These are phyloP conservation scores for Phenganax marumi DNA, from an alignment of 92 coral and sea anemone species.

Conservation along the genomic window DNA sequence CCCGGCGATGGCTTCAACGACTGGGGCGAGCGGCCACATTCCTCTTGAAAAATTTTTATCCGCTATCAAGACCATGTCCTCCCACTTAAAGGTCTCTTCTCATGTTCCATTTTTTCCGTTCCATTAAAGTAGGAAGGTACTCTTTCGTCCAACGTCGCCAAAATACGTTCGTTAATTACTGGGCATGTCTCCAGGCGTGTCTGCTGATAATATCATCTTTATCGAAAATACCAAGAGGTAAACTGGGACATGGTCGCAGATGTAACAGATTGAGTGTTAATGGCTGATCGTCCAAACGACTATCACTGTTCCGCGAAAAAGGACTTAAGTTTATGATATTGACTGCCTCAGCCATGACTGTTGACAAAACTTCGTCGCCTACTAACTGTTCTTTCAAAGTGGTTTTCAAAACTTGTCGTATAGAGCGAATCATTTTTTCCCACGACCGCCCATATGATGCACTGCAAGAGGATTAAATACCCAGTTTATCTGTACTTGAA, in stretches of 20 bases:
- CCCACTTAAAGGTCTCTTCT: slow-evolving; percentile 17
- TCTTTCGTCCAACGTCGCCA: slow-evolving; percentile 60
- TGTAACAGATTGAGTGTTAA: slow-evolving; percentile 62
- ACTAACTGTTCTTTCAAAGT: slow-evolving; percentile 53
- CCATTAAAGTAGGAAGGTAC: slow-evolving; percentile 22
- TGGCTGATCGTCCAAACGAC: slow-evolving; percentile 47
- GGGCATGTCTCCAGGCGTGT: slow-evolving; percentile 67
- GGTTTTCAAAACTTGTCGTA: slow-evolving; percentile 49
- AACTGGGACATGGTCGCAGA: slow-evolving; percentile 51
- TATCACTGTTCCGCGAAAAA: slow-evolving; percentile 57
- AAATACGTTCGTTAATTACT: slow-evolving; percentile 59
- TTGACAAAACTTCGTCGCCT: slow-evolving; percentile 51
- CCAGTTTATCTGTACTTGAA: slow-evolving; percentile 13
- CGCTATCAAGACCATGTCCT: slow-evolving; percentile 8
- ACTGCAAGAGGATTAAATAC: slow-evolving; percentile 10
- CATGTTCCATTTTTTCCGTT: slow-evolving; percentile 6
- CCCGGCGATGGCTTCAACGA: slow-evolving; percentile 17
- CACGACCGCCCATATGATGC: background rate
- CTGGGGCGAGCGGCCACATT: slow-evolving; percentile 19
- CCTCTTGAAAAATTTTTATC: slow-evolving; percentile 31
- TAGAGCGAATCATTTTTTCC: slow-evolving; percentile 30
- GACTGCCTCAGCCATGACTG: slow-evolving; percentile 57
- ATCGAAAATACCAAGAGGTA: slow-evolving; percentile 51
- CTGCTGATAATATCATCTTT: slow-evolving; percentile 48
- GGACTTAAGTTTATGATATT: slow-evolving; percentile 58